Conservation (phyloP, 2,113 vertebrate species). For the Grammomys dolichurus region DNA sequence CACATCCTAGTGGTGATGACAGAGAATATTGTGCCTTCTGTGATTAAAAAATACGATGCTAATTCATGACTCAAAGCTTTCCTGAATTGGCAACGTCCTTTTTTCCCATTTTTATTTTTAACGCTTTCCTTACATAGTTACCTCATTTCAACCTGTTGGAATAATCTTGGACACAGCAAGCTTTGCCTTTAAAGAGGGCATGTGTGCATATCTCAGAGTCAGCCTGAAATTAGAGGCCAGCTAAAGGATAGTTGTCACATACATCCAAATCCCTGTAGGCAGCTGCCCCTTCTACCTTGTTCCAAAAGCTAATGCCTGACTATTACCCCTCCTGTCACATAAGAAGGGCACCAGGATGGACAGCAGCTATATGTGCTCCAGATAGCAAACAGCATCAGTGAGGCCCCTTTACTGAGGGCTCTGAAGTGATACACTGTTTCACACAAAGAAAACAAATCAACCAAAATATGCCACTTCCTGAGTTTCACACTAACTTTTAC, state of each 20-base stretch:
- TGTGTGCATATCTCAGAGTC: neutral
- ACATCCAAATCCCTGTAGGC: accelerated
- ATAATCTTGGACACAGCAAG: neutral
- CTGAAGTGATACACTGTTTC: neutral
- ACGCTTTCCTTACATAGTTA: conserved; percentile 62
- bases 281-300: neutral
- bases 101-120: conserved; percentile 68
- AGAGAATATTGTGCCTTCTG: conserved; percentile 61
- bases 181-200: neutral
- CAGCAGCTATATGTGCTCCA: neutral
- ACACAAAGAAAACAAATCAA: neutral
- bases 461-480: neutral
- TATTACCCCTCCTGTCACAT: neutral
- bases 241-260: neutral
- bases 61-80: conserved; percentile 71
- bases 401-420: neutral
- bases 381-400: neutral
- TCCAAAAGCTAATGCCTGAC: neutral
- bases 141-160: conserved; percentile 62
- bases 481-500: neutral
- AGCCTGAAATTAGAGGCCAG: neutral
- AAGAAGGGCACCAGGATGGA: neutral
- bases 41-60: conserved; percentile 65
- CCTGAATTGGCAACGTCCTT: conserved; percentile 62
- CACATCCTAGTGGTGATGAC: conserved; percentile 54